Evolutionary conservation across 2,888 invertebrate species (phyloP), one percentile per base, ranked within the genome.

Genomic region (Saturnia japonica): DNA sequence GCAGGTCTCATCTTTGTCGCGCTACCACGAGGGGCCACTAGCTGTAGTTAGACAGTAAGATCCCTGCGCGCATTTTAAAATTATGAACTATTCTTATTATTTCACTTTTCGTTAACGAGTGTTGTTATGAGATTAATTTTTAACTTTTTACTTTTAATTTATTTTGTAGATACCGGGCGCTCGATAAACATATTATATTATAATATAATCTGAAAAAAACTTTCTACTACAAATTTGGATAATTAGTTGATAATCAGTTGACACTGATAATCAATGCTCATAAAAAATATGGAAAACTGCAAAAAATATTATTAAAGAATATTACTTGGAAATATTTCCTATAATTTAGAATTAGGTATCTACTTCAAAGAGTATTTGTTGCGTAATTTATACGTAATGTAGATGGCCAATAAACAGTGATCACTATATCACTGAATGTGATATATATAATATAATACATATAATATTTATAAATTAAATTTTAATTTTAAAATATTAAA

Each of bases 1-100:
- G 90, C 88, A 89, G 84, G 85, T 78, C 76, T 77, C 83, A 82
- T 84, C 86, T 87, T 88, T 88, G 89, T 88, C 80, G 82, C 80
- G 82, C 75, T 78, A 73, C 78, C 80, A 73, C 78, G 72, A 71
- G 80, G 79, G 76, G 77, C 78, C 73, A 77, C 77, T 78, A 76
- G 81, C 82, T 84, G 78, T 77, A 80, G 72, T 74, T 76, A 72
- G 74, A 76, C 74, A 76, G 75, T 72, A 72, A 75, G 68, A 81
- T 75, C 75, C 74, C 73, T 76, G 73, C 74, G 74, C 70, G 71
- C 76, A 70, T 64, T 77, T 82, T 82, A 75, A 76, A 79, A 82
- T 80, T 77, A 79, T 77, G 72, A 78, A 78, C 72, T 66, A 72
- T 72, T 76, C 78, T 79, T 78, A 51, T 70, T 66, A n/a, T 40